Evolutionary conservation across 2,113 vertebrate genomes (phyloP).

Genomic region (Zosterops borbonicus): DNA sequence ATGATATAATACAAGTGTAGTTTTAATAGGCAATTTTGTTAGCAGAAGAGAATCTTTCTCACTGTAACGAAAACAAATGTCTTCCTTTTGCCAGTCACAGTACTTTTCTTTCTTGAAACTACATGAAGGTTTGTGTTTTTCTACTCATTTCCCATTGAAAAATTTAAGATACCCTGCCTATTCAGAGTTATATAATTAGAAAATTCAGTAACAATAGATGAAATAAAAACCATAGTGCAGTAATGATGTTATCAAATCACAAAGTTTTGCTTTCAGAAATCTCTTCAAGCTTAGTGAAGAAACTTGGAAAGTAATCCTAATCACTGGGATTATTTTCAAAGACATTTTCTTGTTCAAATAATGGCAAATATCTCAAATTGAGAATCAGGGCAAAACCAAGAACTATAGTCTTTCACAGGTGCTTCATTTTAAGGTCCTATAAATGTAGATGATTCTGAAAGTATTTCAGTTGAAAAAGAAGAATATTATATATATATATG

Average conservation of each 20-base stretch:
- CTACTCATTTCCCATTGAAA: not conserved
- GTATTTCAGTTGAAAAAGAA: not conserved
- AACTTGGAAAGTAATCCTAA: constrained; percentile 31
- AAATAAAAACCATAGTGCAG: not conserved
- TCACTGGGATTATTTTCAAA: not conserved
- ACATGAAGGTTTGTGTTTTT: constrained; percentile 7
- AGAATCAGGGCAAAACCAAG: not conserved
- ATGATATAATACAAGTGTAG: not conserved
- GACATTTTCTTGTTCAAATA: not conserved
- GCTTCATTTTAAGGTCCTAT: not conserved
- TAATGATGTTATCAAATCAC: not conserved
- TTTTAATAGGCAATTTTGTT: constrained; percentile 53
- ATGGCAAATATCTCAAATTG: not conserved
- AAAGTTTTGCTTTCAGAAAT: constrained; percentile 20
- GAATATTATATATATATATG: not conserved
- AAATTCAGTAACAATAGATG: constrained; percentile 15
- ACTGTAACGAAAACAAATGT: constrained; percentile 22
- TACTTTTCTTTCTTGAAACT: not conserved
- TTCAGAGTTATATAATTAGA: constrained; percentile 46
- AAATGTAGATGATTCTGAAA: not conserved
- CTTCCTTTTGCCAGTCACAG: constrained; percentile 2
- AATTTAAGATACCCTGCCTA: constrained; percentile 1
- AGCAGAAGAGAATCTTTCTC: constrained; percentile 22
- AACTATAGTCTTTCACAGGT: not conserved
- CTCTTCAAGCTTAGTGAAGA: constrained; percentile 1